phyloP scores from a whole-genome alignment of 1,140 invertebrate species.

The Yoshiicerus persimilis region DNA sequence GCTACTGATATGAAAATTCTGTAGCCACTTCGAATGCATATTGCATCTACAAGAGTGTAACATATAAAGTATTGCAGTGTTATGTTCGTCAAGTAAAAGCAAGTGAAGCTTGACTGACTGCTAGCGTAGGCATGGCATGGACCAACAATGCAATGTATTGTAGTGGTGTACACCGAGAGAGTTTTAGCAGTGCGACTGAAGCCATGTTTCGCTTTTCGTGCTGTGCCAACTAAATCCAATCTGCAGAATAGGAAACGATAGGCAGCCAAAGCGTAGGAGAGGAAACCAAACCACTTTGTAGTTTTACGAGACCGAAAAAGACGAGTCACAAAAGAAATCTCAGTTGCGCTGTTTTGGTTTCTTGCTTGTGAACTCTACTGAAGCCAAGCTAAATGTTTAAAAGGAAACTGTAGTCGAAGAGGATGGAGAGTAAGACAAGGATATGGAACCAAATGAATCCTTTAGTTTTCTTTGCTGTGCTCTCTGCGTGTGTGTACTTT shows the following conservation, averaged over 20 bases:
- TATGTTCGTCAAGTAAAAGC: not conserved
- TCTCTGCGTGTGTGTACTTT: not conserved
- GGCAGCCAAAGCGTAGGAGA: not conserved
- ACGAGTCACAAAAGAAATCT: conserved; percentile 5
- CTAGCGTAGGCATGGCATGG: not conserved
- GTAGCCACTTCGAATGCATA: too few species aligned
- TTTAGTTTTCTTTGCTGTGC: not conserved
- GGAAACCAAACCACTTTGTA: conserved; percentile 10
- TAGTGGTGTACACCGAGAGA: not conserved
- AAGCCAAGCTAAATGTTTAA: not conserved
- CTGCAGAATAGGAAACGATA: conserved; percentile 6
- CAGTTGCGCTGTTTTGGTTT: not conserved
- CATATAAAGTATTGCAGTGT: not conserved
- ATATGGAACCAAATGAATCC: not conserved
- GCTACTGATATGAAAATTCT: too few species aligned
- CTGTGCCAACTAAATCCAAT: conserved; percentile 18
- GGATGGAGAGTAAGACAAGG: not conserved
- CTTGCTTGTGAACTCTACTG: not conserved
- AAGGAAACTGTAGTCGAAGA: not conserved
- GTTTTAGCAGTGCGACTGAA: not conserved
- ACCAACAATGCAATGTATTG: not conserved
- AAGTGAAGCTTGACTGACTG: not conserved
- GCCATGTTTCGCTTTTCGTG: not conserved
- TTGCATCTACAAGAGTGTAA: too few species aligned
- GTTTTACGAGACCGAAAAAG: conserved; percentile 19